These are phyloP conservation scores for Periparus ater DNA, from an alignment of 2,797 vertebrate genomes.

Conservation along the genomic window DNA sequence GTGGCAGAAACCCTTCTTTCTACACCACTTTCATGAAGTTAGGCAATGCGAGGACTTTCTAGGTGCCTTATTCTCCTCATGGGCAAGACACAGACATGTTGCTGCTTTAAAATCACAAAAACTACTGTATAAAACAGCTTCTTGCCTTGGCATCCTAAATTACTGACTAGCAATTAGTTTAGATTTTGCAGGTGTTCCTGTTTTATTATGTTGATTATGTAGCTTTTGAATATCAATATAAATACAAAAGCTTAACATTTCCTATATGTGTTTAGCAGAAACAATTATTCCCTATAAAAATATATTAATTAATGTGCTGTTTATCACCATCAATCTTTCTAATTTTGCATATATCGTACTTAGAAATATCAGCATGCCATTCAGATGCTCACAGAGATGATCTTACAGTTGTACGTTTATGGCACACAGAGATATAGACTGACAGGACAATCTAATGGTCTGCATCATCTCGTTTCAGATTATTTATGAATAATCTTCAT, in stretches of 20 bases:
- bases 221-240: background rate
- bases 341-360: background rate
- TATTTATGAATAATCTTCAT: background rate
- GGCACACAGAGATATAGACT: fast-evolving
- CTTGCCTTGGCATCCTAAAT: background rate
- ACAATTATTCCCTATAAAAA: background rate
- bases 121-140: background rate
- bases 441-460: background rate
- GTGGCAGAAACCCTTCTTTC: background rate
- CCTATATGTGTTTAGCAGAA: background rate
- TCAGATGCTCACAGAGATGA: background rate
- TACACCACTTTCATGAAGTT: background rate
- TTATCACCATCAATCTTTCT: background rate
- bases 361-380: background rate
- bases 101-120: background rate
- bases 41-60: background rate
- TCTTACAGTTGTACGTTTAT: background rate
- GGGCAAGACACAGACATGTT: background rate
- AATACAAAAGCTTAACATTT: background rate
- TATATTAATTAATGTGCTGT: fast-evolving
- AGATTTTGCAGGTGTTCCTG: background rate
- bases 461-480: background rate
- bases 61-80: background rate
- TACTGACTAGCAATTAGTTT: background rate
- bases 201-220: background rate